These are phyloP conservation scores for Microcebus tavaratra DNA, from an alignment of 2,113 vertebrate genomes.

Conservation along the genomic window DNA sequence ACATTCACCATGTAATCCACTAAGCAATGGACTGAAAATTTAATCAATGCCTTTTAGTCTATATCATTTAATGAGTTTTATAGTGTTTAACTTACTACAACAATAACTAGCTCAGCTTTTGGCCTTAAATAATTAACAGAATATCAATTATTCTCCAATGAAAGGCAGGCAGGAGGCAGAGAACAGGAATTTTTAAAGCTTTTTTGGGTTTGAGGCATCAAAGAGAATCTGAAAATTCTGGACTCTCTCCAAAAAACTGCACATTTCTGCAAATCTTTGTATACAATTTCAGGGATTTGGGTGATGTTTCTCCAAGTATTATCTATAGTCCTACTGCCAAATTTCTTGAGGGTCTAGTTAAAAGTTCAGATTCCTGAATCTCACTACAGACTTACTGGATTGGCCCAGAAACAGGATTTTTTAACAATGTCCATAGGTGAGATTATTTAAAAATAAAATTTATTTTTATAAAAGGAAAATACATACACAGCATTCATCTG, in stretches of 20 bases:
- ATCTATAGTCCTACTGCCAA: background rate
- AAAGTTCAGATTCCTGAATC: slow-evolving; percentile 6
- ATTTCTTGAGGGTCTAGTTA: slow-evolving; percentile 5
- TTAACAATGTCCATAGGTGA: background rate
- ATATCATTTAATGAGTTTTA: background rate
- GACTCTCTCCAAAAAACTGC: background rate
- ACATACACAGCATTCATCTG: background rate
- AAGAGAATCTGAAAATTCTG: slow-evolving; percentile 12
- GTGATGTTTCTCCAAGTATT: background rate
- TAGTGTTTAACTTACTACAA: background rate
- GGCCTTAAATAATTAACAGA: background rate
- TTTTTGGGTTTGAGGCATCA: background rate
- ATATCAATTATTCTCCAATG: slow-evolving; percentile 1
- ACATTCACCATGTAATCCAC: background rate
- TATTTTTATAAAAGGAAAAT: background rate
- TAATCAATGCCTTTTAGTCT: background rate
- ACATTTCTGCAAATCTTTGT: background rate
- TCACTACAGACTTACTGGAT: background rate
- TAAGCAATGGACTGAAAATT: background rate
- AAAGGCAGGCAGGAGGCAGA: background rate
- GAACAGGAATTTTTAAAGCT: background rate
- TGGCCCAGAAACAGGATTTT: background rate
- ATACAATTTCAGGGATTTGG: background rate
- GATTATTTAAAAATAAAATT: background rate
- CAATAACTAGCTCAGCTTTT: background rate